Conservation (phyloP, 1,140 invertebrate species). For the Sipha flava region DNA sequence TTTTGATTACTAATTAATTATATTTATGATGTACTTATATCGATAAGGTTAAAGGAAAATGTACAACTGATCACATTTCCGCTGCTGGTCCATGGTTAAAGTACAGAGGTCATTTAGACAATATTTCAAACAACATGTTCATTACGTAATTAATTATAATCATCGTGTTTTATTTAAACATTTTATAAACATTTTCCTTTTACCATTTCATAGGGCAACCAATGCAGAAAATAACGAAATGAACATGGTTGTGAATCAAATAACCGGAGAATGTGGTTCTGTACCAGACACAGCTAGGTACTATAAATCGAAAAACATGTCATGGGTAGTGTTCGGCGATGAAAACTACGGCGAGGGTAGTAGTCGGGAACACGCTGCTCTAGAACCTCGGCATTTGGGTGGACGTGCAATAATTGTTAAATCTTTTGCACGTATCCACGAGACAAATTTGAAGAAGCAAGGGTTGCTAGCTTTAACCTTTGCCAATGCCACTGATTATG, state of each 20-base stretch:
- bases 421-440: constrained; percentile 98
- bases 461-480: constrained; percentile 95
- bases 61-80: constrained; percentile 98
- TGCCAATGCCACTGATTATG: constrained; percentile 87
- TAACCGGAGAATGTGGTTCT: constrained; percentile 74
- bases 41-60: constrained; percentile 97
- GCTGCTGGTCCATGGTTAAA: constrained; percentile 99
- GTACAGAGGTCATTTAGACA: constrained; percentile 97
- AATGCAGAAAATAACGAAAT: constrained; percentile 94
- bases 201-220: constrained; percentile 63
- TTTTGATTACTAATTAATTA: background rate
- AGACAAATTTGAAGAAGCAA: constrained; percentile 99
- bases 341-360: constrained; percentile 92
- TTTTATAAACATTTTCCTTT: background rate
- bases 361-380: constrained; percentile 91
- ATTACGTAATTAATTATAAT: constrained; percentile 66
- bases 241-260: constrained; percentile 90
- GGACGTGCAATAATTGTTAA: constrained; percentile 98
- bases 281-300: constrained; percentile 90
- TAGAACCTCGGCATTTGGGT: constrained; percentile 84
- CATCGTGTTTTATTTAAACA: background rate
- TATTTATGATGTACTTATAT: background rate
- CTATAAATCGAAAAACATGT: constrained; percentile 83
- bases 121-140: constrained; percentile 99
- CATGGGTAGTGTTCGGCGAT: constrained; percentile 93